Conservation (phyloP, 92 coral and sea anemone genomes). For the Porites divaricata region DNA sequence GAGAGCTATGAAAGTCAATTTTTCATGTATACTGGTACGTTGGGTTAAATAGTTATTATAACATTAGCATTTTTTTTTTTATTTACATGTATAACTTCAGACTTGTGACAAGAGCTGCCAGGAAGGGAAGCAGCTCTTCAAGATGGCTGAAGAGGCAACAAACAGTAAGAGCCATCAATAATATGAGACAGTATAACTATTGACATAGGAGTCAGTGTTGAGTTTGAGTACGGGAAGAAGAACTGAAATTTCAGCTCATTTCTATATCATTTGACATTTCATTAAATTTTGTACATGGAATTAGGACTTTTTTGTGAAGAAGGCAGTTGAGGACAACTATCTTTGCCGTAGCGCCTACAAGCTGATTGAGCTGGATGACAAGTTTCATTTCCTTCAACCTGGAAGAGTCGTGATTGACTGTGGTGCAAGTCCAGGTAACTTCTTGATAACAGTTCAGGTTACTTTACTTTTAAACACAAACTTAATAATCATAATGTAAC, state of each 20-base stretch:
- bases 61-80: not conserved
- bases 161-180: constrained; percentile 47
- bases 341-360: constrained; percentile 93
- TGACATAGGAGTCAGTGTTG: too few species aligned
- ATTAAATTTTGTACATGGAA: not conserved
- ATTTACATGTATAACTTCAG: not conserved
- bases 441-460: too few species aligned
- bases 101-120: not conserved
- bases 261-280: too few species aligned
- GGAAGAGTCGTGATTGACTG: constrained; percentile 91
- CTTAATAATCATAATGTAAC: too few species aligned
- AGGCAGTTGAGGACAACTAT: constrained; percentile 76
- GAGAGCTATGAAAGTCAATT: too few species aligned
- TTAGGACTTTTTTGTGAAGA: constrained; percentile 88
- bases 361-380: constrained; percentile 83
- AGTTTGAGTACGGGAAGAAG: too few species aligned
- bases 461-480: too few species aligned
- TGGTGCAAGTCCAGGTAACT: constrained; percentile 92
- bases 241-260: not conserved
- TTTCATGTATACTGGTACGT: too few species aligned
- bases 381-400: constrained; percentile 76
- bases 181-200: too few species aligned
- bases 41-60: too few species aligned
- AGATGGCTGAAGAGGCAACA: constrained; percentile 92
- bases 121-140: constrained; percentile 72